phyloP scores from a whole-genome alignment of 2,797 vertebrate species.

The Numenius phaeopus region DNA sequence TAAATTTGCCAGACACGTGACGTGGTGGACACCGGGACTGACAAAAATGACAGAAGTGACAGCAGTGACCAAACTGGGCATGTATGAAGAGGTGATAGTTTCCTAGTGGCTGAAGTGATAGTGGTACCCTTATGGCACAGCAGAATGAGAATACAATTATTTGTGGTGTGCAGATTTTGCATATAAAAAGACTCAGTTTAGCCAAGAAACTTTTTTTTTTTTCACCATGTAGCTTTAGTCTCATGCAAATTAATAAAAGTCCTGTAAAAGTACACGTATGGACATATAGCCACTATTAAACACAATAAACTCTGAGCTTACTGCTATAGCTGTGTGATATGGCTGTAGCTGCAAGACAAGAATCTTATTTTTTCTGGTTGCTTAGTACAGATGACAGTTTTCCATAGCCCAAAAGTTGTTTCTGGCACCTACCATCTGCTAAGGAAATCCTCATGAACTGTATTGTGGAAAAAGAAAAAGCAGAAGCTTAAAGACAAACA shows the following conservation, averaged over 20 bases:
- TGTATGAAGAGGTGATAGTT: background rate
- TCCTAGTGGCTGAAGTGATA: background rate
- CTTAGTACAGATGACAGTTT: background rate
- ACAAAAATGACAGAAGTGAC: background rate
- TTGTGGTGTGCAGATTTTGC: background rate
- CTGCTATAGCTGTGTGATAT: background rate
- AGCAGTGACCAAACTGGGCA: background rate
- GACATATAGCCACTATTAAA: background rate
- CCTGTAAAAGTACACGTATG: background rate
- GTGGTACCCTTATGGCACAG: background rate
- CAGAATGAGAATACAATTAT: background rate
- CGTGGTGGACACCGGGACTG: fast-evolving
- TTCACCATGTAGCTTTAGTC: background rate
- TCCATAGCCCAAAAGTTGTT: background rate
- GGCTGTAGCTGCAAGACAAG: background rate
- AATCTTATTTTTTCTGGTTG: background rate
- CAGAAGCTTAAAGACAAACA: background rate
- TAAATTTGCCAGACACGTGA: background rate
- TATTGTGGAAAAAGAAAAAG: background rate
- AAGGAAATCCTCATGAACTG: background rate
- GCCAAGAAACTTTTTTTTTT: background rate
- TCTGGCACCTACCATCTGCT: background rate
- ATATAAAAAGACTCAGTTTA: background rate
- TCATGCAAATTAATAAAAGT: background rate
- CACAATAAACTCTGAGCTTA: background rate